Conservation (phyloP, 1,140 invertebrate genomes). For the Harpegnathos saltator region DNA sequence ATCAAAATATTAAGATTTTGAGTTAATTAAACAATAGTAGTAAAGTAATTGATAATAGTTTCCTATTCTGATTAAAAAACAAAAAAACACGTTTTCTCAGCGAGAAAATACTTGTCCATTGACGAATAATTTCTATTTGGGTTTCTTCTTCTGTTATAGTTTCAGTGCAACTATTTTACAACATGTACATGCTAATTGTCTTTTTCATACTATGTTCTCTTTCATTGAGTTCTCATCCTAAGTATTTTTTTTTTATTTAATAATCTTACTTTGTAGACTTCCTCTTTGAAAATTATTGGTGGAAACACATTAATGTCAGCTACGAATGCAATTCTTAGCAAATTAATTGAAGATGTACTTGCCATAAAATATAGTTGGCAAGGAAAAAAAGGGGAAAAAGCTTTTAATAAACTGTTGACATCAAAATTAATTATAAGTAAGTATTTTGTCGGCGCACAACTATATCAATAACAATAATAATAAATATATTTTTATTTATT, state of each 20-base stretch:
- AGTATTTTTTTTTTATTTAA: conserved; percentile 2
- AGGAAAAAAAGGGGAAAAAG: conserved; percentile 3
- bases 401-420: not conserved
- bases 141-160: no score
- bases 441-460: conserved; percentile 4
- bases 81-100: no score
- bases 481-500: not conserved
- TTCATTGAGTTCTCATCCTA: no score
- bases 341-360: conserved; percentile 6
- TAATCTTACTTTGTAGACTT: conserved; percentile 5
- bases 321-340: not conserved
- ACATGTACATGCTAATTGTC: no score
- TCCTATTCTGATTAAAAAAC: no score
- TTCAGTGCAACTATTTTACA: no score
- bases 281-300: conserved; percentile 10
- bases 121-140: not conserved
- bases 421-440: conserved; percentile 19
- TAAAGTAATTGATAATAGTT: no score
- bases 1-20: no score
- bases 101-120: not conserved
- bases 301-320: not conserved
- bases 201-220: no score
- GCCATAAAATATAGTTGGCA: conserved; percentile 17
- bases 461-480: not conserved
- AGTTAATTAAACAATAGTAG: no score